Base-by-base conservation (phyloP, 2,113 vertebrate species). In the Dendropsophus ebraccatus region DNA sequence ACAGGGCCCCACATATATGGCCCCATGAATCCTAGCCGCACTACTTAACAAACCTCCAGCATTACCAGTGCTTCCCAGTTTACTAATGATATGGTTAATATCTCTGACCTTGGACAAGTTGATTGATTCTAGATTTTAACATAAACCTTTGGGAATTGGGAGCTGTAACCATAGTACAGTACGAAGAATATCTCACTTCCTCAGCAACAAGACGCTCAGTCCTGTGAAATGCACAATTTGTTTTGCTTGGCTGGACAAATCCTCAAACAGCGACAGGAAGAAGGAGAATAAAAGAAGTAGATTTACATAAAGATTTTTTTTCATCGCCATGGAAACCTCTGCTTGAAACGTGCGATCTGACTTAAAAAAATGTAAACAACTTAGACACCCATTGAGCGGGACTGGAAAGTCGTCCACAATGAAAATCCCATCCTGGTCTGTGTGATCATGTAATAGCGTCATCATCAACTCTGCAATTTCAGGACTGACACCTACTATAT, bases 301-400 rank as follows among this genome's bases (percentile, higher is more conserved):
- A 82, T 67, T 82, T 67, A 49, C 58, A 67, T 65, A 67, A 32
- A 69, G 65, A 73, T 54, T 58, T 17, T 56, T 17, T 56, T 50
- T 70, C 32, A 41, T 83, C 72, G 11, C 81, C 32, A 56, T 83
- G 50, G 81, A 83, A 83, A 83, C 81, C 19, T 14, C 32, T n/a
- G 49, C 62, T 41, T 32, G 21, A 52, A 83, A 83, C 28, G n/a
- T 41, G 50, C 11, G 56, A 35, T 82, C 7, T 28, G 65, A 72
- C 47, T 82, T 82, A 82, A 45, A 37, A 81, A 77, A 77, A 77
- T 77, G 28, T 76, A 77, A 77, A 77, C 75, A 77, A 30, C 74
- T 30, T 75, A 75, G 74, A 32, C n/a, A 76, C 30, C 74, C 49
- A 77, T 21, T 35, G 75, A 54, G 75, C 10, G 17, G 16, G 17